Evolutionary conservation across 2,797 vertebrate genomes (phyloP), one percentile per base, ranked within the genome.

Genomic region (Clarias platycephalus): DNA sequence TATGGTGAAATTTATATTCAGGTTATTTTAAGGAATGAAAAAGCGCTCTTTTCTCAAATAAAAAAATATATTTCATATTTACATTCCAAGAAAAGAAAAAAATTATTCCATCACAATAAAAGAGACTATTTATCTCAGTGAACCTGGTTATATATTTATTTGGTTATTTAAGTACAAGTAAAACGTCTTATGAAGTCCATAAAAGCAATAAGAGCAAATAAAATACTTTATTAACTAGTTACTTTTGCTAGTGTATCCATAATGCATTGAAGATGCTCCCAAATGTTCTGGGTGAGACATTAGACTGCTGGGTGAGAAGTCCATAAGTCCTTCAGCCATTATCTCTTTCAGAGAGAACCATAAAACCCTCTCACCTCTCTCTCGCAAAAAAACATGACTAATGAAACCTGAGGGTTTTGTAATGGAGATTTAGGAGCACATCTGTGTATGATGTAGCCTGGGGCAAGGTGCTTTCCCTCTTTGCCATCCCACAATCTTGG

Each of bases 361-460:
- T 75, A 64, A 66, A 6, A 60, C n/a, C 31, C 28, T 53, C 68
- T 49, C 34, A 28, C 28, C 55, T 68, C 6, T 22, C 18, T 57
- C 53, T 55, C 76, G 34, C 49, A 75, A 76, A 81, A 44, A 24
- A 57, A 78, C 1, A 40, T 82, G 81, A 64, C 83, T 72, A 57
- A 57, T 85, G 66, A 78, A 76, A 84, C 57, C 40, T 77, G 60
- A 44, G 60, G 63, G 83, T 82, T 64, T 83, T 40, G 85, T 85
- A 85, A 85, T 24, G 74, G 80, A 77, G 90, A 83, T 79, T 80
- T 74, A 81, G 86, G 83, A 80, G 84, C 77, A 88, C 86, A 90
- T 90, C 87, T 88, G 87, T 87, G 85, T 87, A 87, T 80, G 87
- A 86, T 87, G 89, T 88, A 90, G 89, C 89, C 90, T 87, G 87